phyloP scores from a whole-genome alignment of 2,797 vertebrate genomes.

The Nothura maculosa region DNA sequence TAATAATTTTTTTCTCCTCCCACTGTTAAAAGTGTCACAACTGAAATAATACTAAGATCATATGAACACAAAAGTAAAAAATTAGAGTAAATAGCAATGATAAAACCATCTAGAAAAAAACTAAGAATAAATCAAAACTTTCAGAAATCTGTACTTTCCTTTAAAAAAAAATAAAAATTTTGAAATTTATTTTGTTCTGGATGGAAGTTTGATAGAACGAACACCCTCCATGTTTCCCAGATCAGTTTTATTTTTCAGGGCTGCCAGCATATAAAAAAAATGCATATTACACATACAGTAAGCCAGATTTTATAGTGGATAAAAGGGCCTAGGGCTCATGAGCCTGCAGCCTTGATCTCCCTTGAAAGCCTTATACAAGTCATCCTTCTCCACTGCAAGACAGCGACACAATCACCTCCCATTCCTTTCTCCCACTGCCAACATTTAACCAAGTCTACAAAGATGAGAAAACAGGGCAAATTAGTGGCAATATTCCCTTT shows the following conservation, averaged over 20 bases:
- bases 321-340: background rate
- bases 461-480: background rate
- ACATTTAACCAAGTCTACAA: background rate
- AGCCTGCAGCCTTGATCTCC: background rate
- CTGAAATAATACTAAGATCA: background rate
- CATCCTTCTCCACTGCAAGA: background rate
- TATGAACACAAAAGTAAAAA: background rate
- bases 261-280: background rate
- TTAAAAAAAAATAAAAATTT: background rate
- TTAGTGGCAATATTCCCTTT: background rate
- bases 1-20: background rate
- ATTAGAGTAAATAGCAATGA: background rate
- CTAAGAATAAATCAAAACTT: background rate
- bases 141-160: background rate
- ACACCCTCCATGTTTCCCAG: accelerated
- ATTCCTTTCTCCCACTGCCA: background rate
- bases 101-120: background rate
- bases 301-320: background rate
- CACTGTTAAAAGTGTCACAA: background rate
- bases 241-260: background rate
- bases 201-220: background rate
- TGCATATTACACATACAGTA: background rate
- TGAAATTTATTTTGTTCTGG: background rate
- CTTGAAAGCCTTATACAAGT: background rate
- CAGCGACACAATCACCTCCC: background rate